phyloP scores from a whole-genome alignment of 2,888 invertebrate species.

The Drosophila borealis region DNA sequence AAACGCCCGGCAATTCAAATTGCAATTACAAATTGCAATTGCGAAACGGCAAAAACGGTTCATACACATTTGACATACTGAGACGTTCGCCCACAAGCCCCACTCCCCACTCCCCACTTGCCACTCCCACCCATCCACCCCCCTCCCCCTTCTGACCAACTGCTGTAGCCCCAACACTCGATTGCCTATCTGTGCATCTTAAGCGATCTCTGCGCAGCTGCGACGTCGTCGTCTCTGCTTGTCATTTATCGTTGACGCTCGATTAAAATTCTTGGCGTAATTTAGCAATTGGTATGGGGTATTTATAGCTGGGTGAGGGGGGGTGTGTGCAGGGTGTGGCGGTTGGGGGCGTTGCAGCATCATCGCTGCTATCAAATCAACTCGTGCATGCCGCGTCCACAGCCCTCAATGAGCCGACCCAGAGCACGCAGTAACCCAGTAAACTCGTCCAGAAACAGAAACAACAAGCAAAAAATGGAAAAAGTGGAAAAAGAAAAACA shows the following conservation, averaged over 20 bases:
- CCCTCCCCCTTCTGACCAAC: not conserved
- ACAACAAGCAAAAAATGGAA: no score
- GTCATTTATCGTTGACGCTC: constrained; percentile 76
- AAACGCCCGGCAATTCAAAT: constrained; percentile 55
- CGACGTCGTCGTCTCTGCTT: constrained; percentile 27
- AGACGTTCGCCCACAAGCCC: constrained; percentile 13
- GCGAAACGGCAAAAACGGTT: constrained; percentile 23
- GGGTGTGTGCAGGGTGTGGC: not conserved
- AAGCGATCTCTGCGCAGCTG: constrained; percentile 41
- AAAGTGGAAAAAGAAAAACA: not conserved
- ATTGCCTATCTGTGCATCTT: constrained; percentile 22
- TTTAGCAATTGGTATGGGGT: constrained; percentile 55
- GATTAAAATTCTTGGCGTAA: constrained; percentile 78
- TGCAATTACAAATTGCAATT: constrained; percentile 74
- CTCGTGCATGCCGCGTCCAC: constrained; percentile 14
- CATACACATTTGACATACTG: constrained; percentile 30
- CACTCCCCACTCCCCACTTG: not conserved
- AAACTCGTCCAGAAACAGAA: constrained; percentile 29
- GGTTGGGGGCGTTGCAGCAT: constrained; percentile 16
- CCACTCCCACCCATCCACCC: no score
- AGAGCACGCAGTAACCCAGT: constrained; percentile 40
- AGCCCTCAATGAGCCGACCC: not conserved
- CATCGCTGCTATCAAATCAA: constrained; percentile 26
- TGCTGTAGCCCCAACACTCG: not conserved
- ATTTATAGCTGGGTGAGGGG: not conserved